These are phyloP conservation scores for Enteromius radiatus DNA, from an alignment of 2,797 vertebrate genomes.

Conservation along the genomic window DNA sequence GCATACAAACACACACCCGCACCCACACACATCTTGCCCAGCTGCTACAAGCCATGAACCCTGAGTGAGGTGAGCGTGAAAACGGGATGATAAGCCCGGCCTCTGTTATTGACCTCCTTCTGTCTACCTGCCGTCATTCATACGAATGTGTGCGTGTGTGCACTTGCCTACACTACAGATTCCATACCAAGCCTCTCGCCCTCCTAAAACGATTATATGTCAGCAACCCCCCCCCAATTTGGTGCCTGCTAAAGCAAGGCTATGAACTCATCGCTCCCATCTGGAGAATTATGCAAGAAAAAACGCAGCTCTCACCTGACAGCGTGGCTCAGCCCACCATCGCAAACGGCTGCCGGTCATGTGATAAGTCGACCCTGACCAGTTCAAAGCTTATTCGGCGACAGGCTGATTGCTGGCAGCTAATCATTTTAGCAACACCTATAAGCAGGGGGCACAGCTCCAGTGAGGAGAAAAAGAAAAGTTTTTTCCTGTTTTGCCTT, in stretches of 20 bases:
- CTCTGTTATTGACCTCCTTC: conserved; percentile 76
- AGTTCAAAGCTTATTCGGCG: conserved; percentile 80
- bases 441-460: conserved; percentile 66
- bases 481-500: conserved; percentile 51
- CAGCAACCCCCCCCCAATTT: conserved; percentile 76
- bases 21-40: conserved; percentile 63
- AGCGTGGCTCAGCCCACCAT: conserved; percentile 65
- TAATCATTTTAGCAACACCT: conserved; percentile 81
- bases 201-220: conserved; percentile 82
- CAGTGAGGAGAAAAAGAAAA: conserved; percentile 44
- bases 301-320: conserved; percentile 78
- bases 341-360: conserved; percentile 73
- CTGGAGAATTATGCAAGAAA: conserved; percentile 80
- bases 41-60: conserved; percentile 77
- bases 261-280: conserved; percentile 81
- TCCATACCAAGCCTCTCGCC: conserved; percentile 66
- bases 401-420: conserved; percentile 77
- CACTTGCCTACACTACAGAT: conserved; percentile 54
- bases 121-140: conserved; percentile 69
- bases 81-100: conserved; percentile 68
- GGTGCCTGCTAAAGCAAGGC: conserved; percentile 75
- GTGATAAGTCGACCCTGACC: conserved; percentile 79
- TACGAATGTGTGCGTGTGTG: conserved; percentile 48
- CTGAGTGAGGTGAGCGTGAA: conserved; percentile 70
- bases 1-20: conserved; percentile 38